Base-by-base conservation (phyloP, 2,113 vertebrate genomes). In the Proteles cristata region DNA sequence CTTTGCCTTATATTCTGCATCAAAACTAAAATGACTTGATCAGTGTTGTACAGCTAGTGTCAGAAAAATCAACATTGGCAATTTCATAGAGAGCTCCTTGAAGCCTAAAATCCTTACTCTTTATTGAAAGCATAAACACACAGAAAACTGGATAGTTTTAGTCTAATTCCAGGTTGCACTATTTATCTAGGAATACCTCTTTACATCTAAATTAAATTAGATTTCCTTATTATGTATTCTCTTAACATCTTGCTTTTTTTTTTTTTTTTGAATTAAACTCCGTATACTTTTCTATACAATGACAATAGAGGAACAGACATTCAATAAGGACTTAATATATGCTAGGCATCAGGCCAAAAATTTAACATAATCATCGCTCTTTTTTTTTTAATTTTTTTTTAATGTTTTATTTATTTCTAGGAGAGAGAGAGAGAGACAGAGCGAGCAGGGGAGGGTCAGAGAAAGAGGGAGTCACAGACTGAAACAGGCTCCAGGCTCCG, bases 241-340 rank as follows among this genome's bases (percentile, higher is more conserved):
- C 11, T 48, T 50, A 95, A 53, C 43, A 35, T 0, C 35, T 73
- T 73, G 5, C 7, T 53, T 77, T 96, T 94, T 80, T 76, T 53
- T 77, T 96, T 94, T 80, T 76, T 7, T 91, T 92, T 94, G 15
- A 84, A 17, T 81, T 71, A 81, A 39, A 39, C 2, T 94, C n/a
- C 71, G 0, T 73, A 21, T 35, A 55, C 15, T 11, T 89, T 43
- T 58, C 69, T 63, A 33, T n/a, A 35, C 61, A 86, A 77, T 69
- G 21, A 65, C 88, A 65, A 39, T 1, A 63, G 88, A 25, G 35
- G 33, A 77, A 58, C 3, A 11, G 17, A n/a, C 43, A 50, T 31
- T 79, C 45, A 25, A 1, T 39, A 26, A 91, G 15, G 28, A 23
- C 31, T n/a, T 53, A 53, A 14, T 74, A n/a, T 50, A 50, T 25